A percentile compares a stretch with the other conserved stretches of the same genome.
Evolutionary conservation across 2,113 vertebrate genomes (phyloP).

Genomic region (Parus major): DNA sequence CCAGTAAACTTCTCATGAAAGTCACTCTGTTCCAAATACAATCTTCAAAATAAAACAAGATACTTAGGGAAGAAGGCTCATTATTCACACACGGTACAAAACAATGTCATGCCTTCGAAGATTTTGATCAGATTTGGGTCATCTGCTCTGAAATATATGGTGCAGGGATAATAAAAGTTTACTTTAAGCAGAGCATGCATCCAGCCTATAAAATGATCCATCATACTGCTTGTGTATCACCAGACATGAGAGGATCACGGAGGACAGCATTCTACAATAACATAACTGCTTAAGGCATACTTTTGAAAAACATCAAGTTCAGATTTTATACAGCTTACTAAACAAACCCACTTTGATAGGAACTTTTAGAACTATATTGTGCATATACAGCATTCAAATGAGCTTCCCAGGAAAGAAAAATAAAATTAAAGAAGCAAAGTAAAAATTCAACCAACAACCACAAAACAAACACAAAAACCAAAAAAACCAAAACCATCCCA

Average conservation of each 20-base stretch:
- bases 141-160: not conserved
- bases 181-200: not conserved
- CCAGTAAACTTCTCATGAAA: constrained; percentile 91
- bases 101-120: not conserved
- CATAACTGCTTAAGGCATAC: not conserved
- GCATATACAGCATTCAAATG: not conserved
- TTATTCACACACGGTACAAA: not conserved
- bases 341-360: not conserved
- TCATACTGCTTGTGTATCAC: not conserved
- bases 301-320: not conserved
- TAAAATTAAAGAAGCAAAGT: not conserved
- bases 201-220: not conserved
- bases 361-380: not conserved
- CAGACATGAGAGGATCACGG: not conserved
- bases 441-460: not conserved
- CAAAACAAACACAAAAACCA: not conserved
- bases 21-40: constrained; percentile 94
- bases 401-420: not conserved
- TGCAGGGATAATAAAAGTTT: not conserved
- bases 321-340: not conserved
- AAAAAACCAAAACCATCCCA: too few species aligned
- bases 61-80: not conserved
- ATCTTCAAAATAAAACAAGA: constrained; percentile 71
- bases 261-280: not conserved
- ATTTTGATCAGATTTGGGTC: not conserved